Percentiles rank a stretch among this genome's conserved stretches.
phyloP scores from a whole-genome alignment of 2,888 invertebrate species.

The Synanthedon andrenaeformis region DNA sequence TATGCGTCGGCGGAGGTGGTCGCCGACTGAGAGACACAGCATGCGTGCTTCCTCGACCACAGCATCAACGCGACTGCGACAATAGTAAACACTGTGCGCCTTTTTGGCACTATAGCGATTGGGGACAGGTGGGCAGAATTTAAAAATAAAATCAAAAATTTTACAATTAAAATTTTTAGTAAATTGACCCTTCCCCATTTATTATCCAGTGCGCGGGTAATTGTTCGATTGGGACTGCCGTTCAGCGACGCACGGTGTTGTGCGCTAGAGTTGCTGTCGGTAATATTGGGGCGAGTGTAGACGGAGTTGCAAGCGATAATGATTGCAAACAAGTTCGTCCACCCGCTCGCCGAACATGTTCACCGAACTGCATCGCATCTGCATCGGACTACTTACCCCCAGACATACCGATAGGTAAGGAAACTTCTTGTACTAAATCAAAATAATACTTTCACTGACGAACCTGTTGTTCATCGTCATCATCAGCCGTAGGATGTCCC shows the following conservation, averaged over 20 bases:
- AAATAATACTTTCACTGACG: no score
- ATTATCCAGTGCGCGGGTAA: slow-evolving; percentile 41
- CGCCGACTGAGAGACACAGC: slow-evolving; percentile 70
- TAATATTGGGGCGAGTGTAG: slow-evolving; percentile 13
- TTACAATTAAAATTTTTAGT: no score
- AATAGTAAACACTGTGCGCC: slow-evolving; percentile 74
- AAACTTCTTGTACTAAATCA: neutral
- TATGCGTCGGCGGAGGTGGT: slow-evolving; percentile 72
- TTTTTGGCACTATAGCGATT: slow-evolving; percentile 81
- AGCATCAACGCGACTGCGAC: slow-evolving; percentile 74
- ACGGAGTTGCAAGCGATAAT: slow-evolving; percentile 15
- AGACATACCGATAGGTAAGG: slow-evolving; percentile 29
- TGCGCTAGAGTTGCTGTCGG: slow-evolving; percentile 44
- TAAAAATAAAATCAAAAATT: neutral
- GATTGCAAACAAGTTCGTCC: slow-evolving; percentile 47
- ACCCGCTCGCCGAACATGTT: slow-evolving; percentile 30
- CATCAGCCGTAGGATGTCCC: no score
- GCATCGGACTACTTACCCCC: slow-evolving; percentile 16
- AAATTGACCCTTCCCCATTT: no score
- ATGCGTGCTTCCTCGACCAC: slow-evolving; percentile 74
- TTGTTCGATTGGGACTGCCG: slow-evolving; percentile 38
- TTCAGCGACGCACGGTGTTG: slow-evolving; percentile 61
- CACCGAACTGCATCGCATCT: slow-evolving; percentile 17
- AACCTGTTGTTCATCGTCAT: no score
- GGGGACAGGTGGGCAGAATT: slow-evolving; percentile 71